Base-by-base conservation (phyloP, 2,888 invertebrate species). In the Platycnemis pennipes region DNA sequence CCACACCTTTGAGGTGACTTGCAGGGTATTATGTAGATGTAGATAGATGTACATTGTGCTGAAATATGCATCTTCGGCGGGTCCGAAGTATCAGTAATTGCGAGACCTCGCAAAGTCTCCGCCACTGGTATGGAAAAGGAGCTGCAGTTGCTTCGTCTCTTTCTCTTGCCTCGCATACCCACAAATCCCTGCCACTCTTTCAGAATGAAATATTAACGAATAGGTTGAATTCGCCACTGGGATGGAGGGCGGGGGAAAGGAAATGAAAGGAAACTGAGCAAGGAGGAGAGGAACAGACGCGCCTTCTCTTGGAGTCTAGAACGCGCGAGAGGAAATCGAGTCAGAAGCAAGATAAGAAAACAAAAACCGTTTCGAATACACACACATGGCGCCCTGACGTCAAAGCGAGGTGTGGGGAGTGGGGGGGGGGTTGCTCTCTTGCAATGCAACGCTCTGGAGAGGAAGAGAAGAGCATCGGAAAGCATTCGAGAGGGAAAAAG, bases 351-450 rank as follows among this genome's bases (percentile, higher is more conserved):
- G 77, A 77, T 77, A 77, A 77, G 77, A 77, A 77, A 37, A 77
- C 77, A 77, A 77, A 77, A 77, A 77, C 77, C 37, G 31, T 37
- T 37, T 77, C 37, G 2, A 77, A n/a, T 8, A 77, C 16, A 77
- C 77, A 37, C 77, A 77, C 37, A 77, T 77, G 77, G 77, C 77
- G 77, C 77, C 69, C 77, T 77, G 77, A 77, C 37, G 77, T 77
- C 37, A 37, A 77, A 77, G 63, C 26, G 63, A 63, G n/a, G 63
- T 22, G 26, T 1, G 69, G 37, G 0, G 77, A 26, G 3, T 13
- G 69, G 31, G 31, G 31, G 31, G 69, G 22, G 31, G 69, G 69
- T 7, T 31, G 5, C 69, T 7, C 69, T 8, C 69, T 4, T 16
- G 77, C 77, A 37, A 77, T 77, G 13, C n/a, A n/a, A 13, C 77